Evolutionary conservation across 2,797 vertebrate genomes (phyloP), one percentile per base, ranked within the genome.

Genomic region (Tadarida brasiliensis): DNA sequence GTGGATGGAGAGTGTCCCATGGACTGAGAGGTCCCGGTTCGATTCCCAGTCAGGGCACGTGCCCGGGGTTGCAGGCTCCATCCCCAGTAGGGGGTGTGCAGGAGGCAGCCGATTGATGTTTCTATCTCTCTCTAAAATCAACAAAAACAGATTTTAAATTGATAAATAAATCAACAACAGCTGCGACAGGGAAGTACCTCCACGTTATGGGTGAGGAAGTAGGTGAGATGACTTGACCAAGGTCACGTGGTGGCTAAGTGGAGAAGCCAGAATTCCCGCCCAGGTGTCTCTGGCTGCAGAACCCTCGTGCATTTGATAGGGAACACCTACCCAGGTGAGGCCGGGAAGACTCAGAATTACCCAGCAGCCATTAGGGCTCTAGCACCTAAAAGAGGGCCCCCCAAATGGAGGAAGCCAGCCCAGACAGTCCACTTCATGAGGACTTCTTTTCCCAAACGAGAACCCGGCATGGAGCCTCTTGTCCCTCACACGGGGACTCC

Each of bases 381-480:
- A 16, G 24, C 61, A 17, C 4, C 44, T 24, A 28, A 61, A 39
- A 19, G 26, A 6, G 8, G 59, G 20, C 12, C n/a, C 28, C 61
- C 44, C 0, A 51, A 17, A 39, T 1, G 0, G 49, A 33, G 2
- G 15, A 11, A 5, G 26, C 7, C 3, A 20, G 30, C 17, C 3
- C 19, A 28, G 49, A 35, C 0, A 0, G 20, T 61, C 35, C 35
- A 6, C 16, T 11, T 11, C 1, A 4, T 24, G 2, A 15, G 71
- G 86, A 70, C 30, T 49, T 51, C 5, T n/a, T 71, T 63, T 80
- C 76, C 65, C 47, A 83, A 78, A 5, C 3, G 28, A 28, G 30
- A 5, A 17, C 2, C 33, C 24, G 16, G 54, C n/a, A 16, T 1
- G 73, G 12, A 67, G 61, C 33, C n/a, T 49, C 19, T 49, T 8